Evolutionary conservation across 2,888 invertebrate species (phyloP).

Genomic region (Cantharis rufa): DNA sequence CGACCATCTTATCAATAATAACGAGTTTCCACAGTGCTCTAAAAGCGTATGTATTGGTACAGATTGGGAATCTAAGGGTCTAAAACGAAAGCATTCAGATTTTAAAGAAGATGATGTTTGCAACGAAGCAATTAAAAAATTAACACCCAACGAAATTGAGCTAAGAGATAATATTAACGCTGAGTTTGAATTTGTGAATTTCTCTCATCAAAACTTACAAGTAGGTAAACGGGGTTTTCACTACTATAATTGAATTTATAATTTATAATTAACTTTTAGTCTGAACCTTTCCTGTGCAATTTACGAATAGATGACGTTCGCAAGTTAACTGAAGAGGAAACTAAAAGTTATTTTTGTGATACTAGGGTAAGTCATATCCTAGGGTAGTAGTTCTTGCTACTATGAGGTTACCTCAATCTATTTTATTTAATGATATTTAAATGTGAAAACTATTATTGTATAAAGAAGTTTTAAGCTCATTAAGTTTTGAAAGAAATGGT

Average conservation of each 20-base stretch:
- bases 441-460: too few species aligned
- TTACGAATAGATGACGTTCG: neutral
- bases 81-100: neutral
- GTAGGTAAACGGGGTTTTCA: neutral
- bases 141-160: neutral
- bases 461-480: too few species aligned
- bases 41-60: neutral
- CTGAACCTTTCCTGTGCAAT: neutral
- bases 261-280: neutral
- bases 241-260: neutral
- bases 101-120: neutral
- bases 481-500: too few species aligned
- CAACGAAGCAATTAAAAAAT: neutral
- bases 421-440: too few species aligned
- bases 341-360: neutral
- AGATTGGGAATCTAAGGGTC: too few species aligned
- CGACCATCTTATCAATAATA: neutral
- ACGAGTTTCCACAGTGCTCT: neutral
- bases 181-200: neutral
- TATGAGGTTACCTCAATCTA: neutral
- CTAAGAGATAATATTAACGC: neutral
- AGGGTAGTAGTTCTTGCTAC: neutral
- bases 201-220: neutral
- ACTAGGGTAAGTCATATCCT: neutral
- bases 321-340: neutral